Evolutionary conservation across 2,113 vertebrate species (phyloP).

Genomic region (Nannospalax galili): DNA sequence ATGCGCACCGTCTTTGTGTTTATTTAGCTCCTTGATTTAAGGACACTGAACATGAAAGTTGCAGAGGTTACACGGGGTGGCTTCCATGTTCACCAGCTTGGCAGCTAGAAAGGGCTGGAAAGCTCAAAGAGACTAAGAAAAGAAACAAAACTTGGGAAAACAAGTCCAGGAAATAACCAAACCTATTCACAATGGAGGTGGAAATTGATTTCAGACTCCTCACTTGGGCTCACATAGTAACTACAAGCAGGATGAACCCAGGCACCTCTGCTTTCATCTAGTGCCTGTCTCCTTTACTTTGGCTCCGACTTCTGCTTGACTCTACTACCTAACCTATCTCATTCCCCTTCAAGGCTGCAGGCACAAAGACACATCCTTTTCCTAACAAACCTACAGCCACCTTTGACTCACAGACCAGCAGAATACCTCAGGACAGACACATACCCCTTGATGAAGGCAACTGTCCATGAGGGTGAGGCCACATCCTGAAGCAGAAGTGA

Average conservation of each 20-base stretch:
- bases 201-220: neutral
- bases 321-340: neutral
- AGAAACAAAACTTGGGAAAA: neutral
- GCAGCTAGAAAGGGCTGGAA: slow-evolving; percentile 8
- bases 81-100: neutral
- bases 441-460: neutral
- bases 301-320: neutral
- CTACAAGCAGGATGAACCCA: neutral
- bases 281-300: neutral
- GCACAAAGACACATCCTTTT: neutral
- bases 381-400: neutral
- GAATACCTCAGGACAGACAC: neutral
- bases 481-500: neutral
- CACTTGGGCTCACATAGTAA: neutral
- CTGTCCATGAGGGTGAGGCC: neutral
- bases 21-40: neutral
- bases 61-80: neutral
- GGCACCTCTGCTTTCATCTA: no score
- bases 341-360: neutral
- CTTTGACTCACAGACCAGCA: neutral
- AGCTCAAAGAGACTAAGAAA: neutral
- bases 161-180: neutral
- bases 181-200: neutral
- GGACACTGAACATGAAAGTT: neutral
- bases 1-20: neutral